phyloP scores from a whole-genome alignment of 2,797 vertebrate genomes.

The Artibeus lituratus region DNA sequence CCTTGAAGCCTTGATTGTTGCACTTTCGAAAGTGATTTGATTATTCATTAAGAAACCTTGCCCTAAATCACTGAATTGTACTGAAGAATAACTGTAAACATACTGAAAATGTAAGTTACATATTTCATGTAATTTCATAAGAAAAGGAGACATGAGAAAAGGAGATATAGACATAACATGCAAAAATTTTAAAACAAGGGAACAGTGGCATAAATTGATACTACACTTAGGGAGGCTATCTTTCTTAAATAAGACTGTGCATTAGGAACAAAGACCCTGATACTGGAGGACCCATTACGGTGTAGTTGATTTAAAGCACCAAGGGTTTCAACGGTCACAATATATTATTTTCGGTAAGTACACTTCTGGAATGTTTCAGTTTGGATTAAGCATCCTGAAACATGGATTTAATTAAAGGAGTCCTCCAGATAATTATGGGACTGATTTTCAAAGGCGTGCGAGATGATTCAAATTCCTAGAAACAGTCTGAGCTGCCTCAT shows the following conservation, averaged over 20 bases:
- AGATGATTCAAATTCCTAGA: slow-evolving; percentile 65
- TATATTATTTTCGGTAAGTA: slow-evolving; percentile 76
- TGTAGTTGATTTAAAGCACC: slow-evolving; percentile 63
- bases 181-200: background rate
- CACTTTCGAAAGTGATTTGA: background rate
- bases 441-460: slow-evolving; percentile 67
- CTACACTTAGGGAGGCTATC: background rate
- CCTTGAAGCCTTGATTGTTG: background rate
- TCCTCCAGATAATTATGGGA: slow-evolving; percentile 69
- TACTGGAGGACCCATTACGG: background rate
- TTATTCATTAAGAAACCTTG: background rate
- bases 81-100: background rate
- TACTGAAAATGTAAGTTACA: background rate
- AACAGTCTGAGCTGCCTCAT: slow-evolving; percentile 52
- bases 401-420: slow-evolving; percentile 77
- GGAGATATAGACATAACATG: background rate
- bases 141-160: background rate
- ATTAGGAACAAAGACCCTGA: slow-evolving; percentile 34
- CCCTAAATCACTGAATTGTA: background rate
- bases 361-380: slow-evolving; percentile 74
- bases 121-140: background rate
- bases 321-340: slow-evolving; percentile 58
- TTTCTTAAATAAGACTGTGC: slow-evolving; percentile 43
- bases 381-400: slow-evolving; percentile 74
- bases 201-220: background rate